These are phyloP conservation scores for Corythornis cristatus DNA, from an alignment of 2,113 vertebrate genomes.

Conservation along the genomic window DNA sequence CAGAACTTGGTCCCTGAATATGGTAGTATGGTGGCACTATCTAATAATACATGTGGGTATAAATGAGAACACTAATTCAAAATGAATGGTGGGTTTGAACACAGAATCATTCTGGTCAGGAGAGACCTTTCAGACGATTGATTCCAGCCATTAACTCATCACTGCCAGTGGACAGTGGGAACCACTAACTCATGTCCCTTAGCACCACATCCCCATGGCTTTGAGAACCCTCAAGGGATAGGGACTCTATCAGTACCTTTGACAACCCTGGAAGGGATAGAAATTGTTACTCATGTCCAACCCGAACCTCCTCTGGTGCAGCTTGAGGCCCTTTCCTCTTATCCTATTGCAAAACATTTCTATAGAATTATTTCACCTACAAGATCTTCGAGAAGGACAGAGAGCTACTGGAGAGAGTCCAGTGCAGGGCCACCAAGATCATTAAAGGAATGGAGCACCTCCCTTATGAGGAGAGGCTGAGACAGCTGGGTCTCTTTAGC, in stretches of 20 bases:
- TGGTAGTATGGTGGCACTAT: fast-evolving
- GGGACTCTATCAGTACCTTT: not conserved
- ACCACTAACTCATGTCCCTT: not conserved
- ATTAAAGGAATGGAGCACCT: too few species aligned
- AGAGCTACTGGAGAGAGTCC: too few species aligned
- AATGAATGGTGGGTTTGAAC: not conserved
- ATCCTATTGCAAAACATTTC: not conserved
- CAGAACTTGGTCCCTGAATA: not conserved
- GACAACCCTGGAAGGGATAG: too few species aligned
- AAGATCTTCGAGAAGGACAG: too few species aligned
- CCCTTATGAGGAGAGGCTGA: too few species aligned
- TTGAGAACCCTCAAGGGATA: not conserved
- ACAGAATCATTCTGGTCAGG: not conserved
- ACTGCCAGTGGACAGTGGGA: not conserved
- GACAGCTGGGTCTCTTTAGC: too few species aligned
- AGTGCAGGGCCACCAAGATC: too few species aligned
- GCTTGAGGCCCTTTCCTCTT: not conserved
- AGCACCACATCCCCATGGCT: not conserved
- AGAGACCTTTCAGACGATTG: not conserved
- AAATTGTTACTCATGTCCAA: not conserved
- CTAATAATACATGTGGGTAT: too few species aligned
- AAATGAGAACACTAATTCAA: not conserved
- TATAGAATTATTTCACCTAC: not conserved
- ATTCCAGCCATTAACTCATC: not conserved
- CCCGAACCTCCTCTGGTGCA: not conserved